Base-by-base conservation (phyloP, 2,113 vertebrate genomes). In the Brachyistius frenatus region DNA sequence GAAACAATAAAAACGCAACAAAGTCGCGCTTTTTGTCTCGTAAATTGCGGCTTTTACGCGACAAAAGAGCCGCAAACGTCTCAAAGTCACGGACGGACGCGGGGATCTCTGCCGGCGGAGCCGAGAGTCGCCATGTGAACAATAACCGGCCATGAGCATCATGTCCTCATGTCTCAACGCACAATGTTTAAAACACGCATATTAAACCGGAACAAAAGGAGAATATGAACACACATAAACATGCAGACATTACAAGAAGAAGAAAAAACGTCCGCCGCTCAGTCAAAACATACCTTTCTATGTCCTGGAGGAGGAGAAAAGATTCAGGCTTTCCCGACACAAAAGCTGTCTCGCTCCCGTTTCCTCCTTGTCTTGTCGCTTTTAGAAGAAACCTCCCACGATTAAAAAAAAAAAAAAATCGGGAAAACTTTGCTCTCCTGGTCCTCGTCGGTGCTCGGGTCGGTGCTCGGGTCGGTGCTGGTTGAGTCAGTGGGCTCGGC, bases 61-160 rank as follows among this genome's bases (percentile, higher is more conserved):
- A 23, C 23, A 23, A 69, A 81, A 68, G 13, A 41, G 73, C 76
- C 55, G 56, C 35, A 77, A 80, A 68, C 70, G 78, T 55, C 52
- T 86, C 66, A 86, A 91, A 92, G 89, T 91, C 90, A 90, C 77
- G 80, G 76, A 49, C 56, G 49, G 83, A 32, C 66, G 44, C 80
- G 80, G 78, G 66, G 41, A 44, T 11, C 68, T 66, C 54, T 71
- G 66, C 84, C 84, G 91, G 84, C 71, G 32, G 47, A 39, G 84
- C 76, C n/a, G 55, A 54, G 81, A 81, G 85, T 88, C 86, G 86
- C 89, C 92, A 91, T 92, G 92, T 92, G 94, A 93, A 94, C 92
- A 93, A 93, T 92, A 86, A 86, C 87, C 89, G 72, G 50, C 77
- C 82, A 58, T 44, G 49, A 62, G 87, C 84, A 84, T 85, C 77